These are phyloP conservation scores for Gymnothorax javanicus DNA, from an alignment of 2,797 vertebrate genomes.

Conservation along the genomic window DNA sequence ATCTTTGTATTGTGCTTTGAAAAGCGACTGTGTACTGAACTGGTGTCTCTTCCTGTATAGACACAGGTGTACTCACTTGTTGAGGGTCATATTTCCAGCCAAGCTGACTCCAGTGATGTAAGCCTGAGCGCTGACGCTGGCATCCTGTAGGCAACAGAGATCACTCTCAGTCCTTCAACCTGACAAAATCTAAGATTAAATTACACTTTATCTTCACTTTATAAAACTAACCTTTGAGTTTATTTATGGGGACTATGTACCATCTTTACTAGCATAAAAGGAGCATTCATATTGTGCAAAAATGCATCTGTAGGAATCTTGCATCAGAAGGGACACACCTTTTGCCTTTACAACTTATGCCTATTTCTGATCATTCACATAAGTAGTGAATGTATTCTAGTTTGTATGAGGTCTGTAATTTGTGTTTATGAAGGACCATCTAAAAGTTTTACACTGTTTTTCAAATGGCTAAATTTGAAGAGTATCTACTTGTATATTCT, in stretches of 20 bases:
- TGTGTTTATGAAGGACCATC: not conserved
- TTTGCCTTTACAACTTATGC: not conserved
- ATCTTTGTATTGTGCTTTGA: not conserved
- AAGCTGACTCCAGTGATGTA: constrained; percentile 58
- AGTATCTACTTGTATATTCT: not conserved
- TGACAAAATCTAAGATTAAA: not conserved
- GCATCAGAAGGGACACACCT: no score
- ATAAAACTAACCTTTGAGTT: not conserved
- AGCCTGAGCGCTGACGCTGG: constrained; percentile 62
- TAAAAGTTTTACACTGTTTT: not conserved
- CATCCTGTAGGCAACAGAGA: constrained; percentile 53
- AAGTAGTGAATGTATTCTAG: not conserved
- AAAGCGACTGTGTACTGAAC: not conserved
- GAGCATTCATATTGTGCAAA: not conserved
- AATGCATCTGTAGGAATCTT: no score
- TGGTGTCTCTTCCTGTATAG: constrained; percentile 16
- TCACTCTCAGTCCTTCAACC: not conserved
- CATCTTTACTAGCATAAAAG: not conserved
- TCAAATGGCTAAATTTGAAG: not conserved
- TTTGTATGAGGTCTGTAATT: not conserved
- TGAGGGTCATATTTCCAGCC: constrained; percentile 62
- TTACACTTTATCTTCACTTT: not conserved
- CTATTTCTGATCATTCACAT: not conserved
- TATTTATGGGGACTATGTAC: not conserved
- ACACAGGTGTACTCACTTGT: constrained; percentile 61